A percentile compares a stretch with the other conserved stretches of the same genome.
Conservation (phyloP, 2,888 invertebrate species). For the Amphipyra berbera region DNA sequence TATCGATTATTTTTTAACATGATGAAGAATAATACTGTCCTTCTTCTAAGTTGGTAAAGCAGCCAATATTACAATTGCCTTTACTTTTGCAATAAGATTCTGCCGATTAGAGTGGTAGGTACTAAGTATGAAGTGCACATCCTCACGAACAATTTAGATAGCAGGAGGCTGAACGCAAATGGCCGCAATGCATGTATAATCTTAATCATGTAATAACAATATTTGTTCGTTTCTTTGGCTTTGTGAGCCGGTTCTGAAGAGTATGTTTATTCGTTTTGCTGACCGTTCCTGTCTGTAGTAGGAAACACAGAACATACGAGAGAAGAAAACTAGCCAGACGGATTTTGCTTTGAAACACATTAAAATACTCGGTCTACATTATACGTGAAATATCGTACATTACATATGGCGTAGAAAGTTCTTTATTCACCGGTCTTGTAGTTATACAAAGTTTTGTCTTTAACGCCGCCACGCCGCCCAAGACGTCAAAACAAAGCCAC, state of each 20-base stretch:
- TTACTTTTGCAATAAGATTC: conserved; percentile 20
- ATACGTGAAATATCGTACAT: too few relatives aligned
- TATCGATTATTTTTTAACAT: too few relatives aligned
- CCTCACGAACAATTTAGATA: conserved; percentile 48
- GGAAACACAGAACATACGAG: conserved; percentile 1
- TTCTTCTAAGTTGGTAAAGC: not conserved
- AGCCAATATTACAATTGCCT: conserved; percentile 8
- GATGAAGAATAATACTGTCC: not conserved
- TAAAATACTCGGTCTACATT: not conserved
- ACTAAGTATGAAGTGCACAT: conserved; percentile 21
- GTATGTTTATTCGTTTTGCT: conserved; percentile 23
- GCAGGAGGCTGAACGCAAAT: conserved; percentile 33
- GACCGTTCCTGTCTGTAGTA: conserved; percentile 1
- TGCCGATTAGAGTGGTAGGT: conserved; percentile 17
- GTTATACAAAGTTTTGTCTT: too few relatives aligned
- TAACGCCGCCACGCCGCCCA: too few relatives aligned
- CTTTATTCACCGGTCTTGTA: too few relatives aligned
- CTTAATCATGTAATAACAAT: conserved; percentile 50
- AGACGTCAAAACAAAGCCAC: too few relatives aligned
- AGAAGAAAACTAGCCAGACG: conserved; percentile 1
- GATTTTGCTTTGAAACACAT: conserved; percentile 5
- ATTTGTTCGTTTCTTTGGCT: conserved; percentile 47
- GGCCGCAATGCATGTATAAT: conserved; percentile 39
- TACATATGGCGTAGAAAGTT: too few relatives aligned
- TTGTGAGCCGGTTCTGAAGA: conserved; percentile 27